These are phyloP conservation scores for Xestia c-nigrum DNA, from an alignment of 2,888 invertebrate species.

Conservation along the genomic window DNA sequence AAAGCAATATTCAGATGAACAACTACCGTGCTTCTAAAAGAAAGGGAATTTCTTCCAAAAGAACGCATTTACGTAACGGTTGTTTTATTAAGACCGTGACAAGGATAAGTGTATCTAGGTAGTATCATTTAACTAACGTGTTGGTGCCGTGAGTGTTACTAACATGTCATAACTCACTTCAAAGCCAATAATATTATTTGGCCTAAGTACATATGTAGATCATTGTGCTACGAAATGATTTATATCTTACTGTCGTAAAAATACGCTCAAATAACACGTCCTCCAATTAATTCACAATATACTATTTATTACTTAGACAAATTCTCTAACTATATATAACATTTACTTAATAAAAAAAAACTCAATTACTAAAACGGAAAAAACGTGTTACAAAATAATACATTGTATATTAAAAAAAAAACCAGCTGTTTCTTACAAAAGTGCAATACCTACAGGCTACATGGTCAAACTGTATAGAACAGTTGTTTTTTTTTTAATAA, in stretches of 20 bases:
- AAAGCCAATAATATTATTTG: background rate
- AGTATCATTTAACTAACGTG: background rate
- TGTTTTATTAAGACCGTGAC: conserved; percentile 6
- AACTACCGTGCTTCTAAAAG: background rate
- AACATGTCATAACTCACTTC: background rate
- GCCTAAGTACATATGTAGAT: background rate
- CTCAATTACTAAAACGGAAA: background rate
- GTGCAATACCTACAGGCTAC: no score
- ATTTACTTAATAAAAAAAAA: background rate
- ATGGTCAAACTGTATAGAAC: no score
- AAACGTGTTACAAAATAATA: no score
- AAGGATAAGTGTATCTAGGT: conserved; percentile 69
- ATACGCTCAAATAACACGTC: background rate
- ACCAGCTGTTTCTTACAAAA: no score
- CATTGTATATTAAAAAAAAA: no score
- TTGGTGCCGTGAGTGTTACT: background rate
- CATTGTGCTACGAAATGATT: background rate
- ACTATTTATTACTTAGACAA: background rate
- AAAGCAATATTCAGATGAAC: background rate
- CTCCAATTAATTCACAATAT: no score
- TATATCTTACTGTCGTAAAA: background rate
- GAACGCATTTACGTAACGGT: conserved; percentile 30
- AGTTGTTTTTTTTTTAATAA: no score
- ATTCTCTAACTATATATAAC: background rate
- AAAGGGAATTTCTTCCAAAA: background rate